Percentiles rank a stretch among this genome's conserved stretches.
Conservation (phyloP, 2,797 vertebrate species). For the Staurois parvus region DNA sequence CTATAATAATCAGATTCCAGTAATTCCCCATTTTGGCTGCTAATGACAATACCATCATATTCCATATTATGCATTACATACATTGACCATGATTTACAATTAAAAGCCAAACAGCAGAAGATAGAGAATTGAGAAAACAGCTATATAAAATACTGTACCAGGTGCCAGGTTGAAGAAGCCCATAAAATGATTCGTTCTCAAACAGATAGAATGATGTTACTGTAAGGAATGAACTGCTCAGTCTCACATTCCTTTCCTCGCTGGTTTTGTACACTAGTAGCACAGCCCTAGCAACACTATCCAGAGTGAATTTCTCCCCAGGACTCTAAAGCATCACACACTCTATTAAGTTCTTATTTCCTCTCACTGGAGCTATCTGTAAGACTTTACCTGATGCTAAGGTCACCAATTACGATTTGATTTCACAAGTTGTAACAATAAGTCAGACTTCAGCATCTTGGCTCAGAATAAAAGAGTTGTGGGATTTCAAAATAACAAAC, state of each 20-base stretch:
- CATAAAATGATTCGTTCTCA: background rate
- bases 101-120: background rate
- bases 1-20: too few species aligned
- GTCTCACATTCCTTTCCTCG: background rate
- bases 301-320: conserved; percentile 2
- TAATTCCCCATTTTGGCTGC: too few species aligned
- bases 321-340: background rate
- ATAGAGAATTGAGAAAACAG: background rate
- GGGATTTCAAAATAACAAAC: too few species aligned
- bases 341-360: background rate
- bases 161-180: background rate
- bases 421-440: background rate
- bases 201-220: background rate
- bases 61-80: too few species aligned
- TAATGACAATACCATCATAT: too few species aligned
- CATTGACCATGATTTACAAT: too few species aligned
- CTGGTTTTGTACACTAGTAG: background rate
- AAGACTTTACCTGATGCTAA: background rate
- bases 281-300: conserved; percentile 14
- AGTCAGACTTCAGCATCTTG: too few species aligned
- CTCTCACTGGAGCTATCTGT: background rate
- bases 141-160: background rate
- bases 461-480: too few species aligned
- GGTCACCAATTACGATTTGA: background rate
- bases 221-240: background rate